These are phyloP conservation scores for Telmatherina bonti DNA, from an alignment of 2,797 vertebrate species.

Conservation along the genomic window DNA sequence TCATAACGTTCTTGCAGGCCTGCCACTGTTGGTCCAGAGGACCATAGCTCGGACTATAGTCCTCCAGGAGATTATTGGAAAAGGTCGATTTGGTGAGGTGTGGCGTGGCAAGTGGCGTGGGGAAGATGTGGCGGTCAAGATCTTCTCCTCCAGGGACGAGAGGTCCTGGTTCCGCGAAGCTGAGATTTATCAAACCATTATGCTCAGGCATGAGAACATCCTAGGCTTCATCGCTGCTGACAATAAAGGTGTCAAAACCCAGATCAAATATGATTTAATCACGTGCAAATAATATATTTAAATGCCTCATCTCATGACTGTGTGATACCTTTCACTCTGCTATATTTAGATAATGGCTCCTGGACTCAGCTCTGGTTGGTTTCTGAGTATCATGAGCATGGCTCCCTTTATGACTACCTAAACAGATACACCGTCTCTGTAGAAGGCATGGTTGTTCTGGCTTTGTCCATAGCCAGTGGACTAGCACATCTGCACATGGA, in stretches of 20 bases:
- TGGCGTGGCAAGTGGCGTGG: constrained; percentile 96
- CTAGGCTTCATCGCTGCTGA: constrained; percentile 97
- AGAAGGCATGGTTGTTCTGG: constrained; percentile 88
- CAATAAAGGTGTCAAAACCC: constrained; percentile 90
- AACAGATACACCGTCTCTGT: constrained; percentile 90
- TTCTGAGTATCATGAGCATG: constrained; percentile 95
- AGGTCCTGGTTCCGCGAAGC: constrained; percentile 97
- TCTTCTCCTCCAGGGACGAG: constrained; percentile 97
- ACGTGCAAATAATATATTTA: background rate
- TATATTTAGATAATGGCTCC: constrained; percentile 91
- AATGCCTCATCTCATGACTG: background rate
- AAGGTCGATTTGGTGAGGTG: constrained; percentile 95
- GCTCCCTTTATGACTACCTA: constrained; percentile 95
- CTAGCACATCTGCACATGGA: constrained; percentile 98
- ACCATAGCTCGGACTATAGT: constrained; percentile 97
- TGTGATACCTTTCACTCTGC: constrained; percentile 26
- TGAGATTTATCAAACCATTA: constrained; percentile 97
- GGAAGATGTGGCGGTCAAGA: constrained; percentile 97
- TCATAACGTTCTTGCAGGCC: constrained; percentile 86
- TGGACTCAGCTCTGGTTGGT: constrained; percentile 99
- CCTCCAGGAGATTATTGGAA: constrained; percentile 94
- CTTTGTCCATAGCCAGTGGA: constrained; percentile 90
- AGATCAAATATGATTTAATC: background rate
- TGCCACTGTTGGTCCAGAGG: constrained; percentile 94
- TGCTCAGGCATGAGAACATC: constrained; percentile 97